These are phyloP conservation scores for Manis crassicaudata DNA, from an alignment of 2,797 vertebrate genomes.

Conservation along the genomic window DNA sequence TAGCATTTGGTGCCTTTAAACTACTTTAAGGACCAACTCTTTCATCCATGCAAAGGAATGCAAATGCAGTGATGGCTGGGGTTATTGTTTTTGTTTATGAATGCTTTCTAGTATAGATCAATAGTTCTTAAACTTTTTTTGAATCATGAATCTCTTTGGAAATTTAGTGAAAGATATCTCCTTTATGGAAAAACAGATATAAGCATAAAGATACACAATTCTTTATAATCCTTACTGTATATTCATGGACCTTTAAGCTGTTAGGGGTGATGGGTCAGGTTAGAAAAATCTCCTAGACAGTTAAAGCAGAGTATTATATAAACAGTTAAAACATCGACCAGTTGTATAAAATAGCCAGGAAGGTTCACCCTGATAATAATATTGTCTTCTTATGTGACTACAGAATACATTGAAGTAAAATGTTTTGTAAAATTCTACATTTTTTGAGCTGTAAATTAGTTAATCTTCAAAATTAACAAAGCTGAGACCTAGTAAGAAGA, in stretches of 20 bases:
- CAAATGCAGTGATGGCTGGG: neutral
- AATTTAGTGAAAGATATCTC: neutral
- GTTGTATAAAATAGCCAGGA: neutral
- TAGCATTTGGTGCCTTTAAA: neutral
- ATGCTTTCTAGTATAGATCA: neutral
- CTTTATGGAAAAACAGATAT: neutral
- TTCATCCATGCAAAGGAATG: neutral
- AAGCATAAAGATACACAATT: neutral
- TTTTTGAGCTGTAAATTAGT: slow-evolving; percentile 28
- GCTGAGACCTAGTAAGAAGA: neutral
- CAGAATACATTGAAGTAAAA: slow-evolving; percentile 7
- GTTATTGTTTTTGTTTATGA: neutral
- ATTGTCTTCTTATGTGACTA: neutral
- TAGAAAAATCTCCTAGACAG: neutral
- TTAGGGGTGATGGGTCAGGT: neutral
- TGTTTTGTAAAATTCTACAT: neutral
- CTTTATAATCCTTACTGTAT: neutral
- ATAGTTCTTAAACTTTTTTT: neutral
- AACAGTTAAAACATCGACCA: neutral
- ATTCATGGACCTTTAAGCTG: neutral
- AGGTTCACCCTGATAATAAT: neutral
- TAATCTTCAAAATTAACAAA: slow-evolving; percentile 26
- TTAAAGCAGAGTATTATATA: neutral
- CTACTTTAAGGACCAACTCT: neutral
- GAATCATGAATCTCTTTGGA: neutral